Base-by-base conservation (phyloP, 2,888 invertebrate genomes). In the Megastigmus dorsalis region DNA sequence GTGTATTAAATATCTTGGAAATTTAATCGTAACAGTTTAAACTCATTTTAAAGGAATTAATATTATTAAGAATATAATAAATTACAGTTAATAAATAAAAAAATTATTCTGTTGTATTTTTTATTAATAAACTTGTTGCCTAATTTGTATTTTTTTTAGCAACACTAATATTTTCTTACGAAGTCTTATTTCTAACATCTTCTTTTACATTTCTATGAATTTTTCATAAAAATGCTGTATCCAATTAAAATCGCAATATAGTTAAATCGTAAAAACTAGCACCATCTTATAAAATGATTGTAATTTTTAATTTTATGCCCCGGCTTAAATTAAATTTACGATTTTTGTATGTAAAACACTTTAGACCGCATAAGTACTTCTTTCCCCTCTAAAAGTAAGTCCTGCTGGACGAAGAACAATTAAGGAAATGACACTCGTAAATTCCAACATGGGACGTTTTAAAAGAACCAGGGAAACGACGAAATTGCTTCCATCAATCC, bases 401-500 rank as follows among this genome's bases (percentile, higher is more conserved):
- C 79, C 80, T 79, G 74, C 78, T 57, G 77, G 62, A 67, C 67
- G 66, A 76, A 73, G 81, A 79, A 82, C 83, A 84, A 85, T 85
- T 84, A 84, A 84, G 83, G 82, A 84, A 86, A 84, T 82, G 82
- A 85, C 78, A 78, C 69, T 80, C 80, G 82, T 86, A 85, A 85
- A 86, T 85, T 84, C 74, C 76, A 72, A 67, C 55, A 79, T 72
- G 79, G 76, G 77, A 78, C 81, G 75, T 81, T 84, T 83, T 81
- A 82, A 83, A 77, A 79, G 76, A 76, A 72, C 45, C 62, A 68
- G 66, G 57, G 75, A 74, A 80, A 81, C 81, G 82, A 81, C 81
- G 80, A 84, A 85, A 85, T 85, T 85, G 82, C 84, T 83, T 81
- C 84, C 84, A 86, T 86, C 85, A 85, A 85, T 85, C 82, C 79